Evolutionary conservation across 1,140 invertebrate genomes (phyloP).

Genomic region (Papilio helenus): DNA sequence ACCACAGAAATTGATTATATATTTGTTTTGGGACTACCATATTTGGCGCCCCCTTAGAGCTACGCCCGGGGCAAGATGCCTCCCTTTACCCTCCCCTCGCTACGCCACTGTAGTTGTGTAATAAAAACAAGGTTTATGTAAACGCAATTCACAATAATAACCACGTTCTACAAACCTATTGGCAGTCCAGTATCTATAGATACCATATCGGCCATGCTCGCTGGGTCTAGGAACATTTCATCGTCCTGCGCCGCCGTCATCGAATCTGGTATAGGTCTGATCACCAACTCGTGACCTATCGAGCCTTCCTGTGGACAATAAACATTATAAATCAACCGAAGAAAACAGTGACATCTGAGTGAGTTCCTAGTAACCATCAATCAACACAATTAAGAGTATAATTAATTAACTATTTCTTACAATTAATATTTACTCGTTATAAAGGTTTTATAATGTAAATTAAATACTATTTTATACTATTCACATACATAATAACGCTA

Average conservation of each 20-base stretch:
- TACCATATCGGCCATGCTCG: slow-evolving; percentile 84
- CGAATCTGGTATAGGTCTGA: slow-evolving; percentile 90
- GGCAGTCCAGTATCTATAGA: slow-evolving; percentile 84
- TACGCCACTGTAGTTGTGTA: too few relatives aligned
- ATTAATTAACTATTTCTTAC: background rate
- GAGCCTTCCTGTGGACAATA: slow-evolving; percentile 90
- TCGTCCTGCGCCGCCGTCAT: slow-evolving; percentile 87
- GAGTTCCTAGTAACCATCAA: too few relatives aligned
- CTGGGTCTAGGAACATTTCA: slow-evolving; percentile 88
- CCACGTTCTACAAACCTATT: slow-evolving; percentile 63
- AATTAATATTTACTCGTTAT: background rate
- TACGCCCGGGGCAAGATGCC: too few relatives aligned
- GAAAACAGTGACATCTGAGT: too few relatives aligned
- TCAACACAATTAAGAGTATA: too few relatives aligned
- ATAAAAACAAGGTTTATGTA: too few relatives aligned
- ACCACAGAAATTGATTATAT: too few relatives aligned
- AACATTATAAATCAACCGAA: background rate
- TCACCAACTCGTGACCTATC: slow-evolving; percentile 93
- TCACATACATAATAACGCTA: background rate
- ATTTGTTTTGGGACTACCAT: too few relatives aligned
- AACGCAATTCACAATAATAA: too few relatives aligned
- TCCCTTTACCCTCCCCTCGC: too few relatives aligned
- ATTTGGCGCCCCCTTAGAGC: too few relatives aligned
- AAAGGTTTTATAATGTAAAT: background rate
- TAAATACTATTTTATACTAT: background rate